These are phyloP conservation scores for human (Homo sapiens) DNA, from an alignment of 2,113 vertebrate species.

Conservation along the genomic window DNA sequence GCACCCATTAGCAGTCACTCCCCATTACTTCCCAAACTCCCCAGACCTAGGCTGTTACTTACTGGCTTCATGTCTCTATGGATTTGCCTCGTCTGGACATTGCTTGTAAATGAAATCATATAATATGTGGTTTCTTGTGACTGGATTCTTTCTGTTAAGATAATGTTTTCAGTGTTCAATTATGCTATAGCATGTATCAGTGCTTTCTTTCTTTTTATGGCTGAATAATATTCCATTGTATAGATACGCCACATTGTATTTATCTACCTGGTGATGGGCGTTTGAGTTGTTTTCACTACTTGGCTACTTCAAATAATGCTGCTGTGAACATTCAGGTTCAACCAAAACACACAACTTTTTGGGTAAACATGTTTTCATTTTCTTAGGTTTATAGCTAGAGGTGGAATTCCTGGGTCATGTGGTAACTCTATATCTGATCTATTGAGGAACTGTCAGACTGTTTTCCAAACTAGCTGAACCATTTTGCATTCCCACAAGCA, in stretches of 20 bases:
- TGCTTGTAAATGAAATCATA: neutral
- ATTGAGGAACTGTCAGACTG: neutral
- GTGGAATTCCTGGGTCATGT: neutral
- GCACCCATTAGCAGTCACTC: neutral
- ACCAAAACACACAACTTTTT: neutral
- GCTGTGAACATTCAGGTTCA: neutral
- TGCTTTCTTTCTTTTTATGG: neutral
- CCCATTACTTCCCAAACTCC: neutral
- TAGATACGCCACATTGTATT: neutral
- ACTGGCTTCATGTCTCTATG: neutral
- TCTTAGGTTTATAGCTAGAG: constrained; percentile 16
- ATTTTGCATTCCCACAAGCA: neutral
- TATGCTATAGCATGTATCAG: neutral
- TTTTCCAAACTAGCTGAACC: neutral
- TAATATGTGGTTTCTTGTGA: neutral
- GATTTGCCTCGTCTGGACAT: neutral
- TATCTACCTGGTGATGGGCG: neutral
- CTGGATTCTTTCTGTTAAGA: neutral
- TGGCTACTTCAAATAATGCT: neutral
- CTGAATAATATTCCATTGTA: neutral
- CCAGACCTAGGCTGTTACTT: neutral
- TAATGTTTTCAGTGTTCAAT: neutral
- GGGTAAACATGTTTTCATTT: neutral
- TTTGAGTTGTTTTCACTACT: neutral
- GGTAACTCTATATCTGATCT: neutral